Conservation (phyloP, 2,797 vertebrate species). For the Petrocephalus schoutedeni region DNA sequence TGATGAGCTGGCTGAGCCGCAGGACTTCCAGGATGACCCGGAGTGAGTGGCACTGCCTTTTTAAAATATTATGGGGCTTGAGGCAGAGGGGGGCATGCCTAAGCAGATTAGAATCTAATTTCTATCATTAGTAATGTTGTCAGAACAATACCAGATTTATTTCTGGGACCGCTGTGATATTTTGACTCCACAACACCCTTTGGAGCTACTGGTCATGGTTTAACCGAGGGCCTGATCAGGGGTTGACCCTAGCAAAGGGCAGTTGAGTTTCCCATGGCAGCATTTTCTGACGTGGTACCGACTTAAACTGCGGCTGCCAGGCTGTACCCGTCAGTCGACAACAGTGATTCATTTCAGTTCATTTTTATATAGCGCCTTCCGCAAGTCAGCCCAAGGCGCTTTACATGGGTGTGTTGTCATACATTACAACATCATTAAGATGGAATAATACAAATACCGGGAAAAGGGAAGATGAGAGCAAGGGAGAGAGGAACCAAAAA, state of each 20-base stretch:
- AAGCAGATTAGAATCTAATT: too few species aligned
- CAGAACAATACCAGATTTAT: not conserved
- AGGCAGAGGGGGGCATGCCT: not conserved
- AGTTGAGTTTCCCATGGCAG: not conserved
- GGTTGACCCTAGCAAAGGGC: not conserved
- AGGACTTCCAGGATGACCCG: conserved; percentile 96
- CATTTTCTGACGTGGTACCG: not conserved
- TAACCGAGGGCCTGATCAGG: not conserved
- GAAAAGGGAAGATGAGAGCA: not conserved
- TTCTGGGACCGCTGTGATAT: not conserved
- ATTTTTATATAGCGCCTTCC: not conserved
- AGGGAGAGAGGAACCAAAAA: not conserved
- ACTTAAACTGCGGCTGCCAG: not conserved
- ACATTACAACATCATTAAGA: not conserved
- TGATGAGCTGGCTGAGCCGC: conserved; percentile 92
- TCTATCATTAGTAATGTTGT: not conserved
- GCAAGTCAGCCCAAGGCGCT: not conserved
- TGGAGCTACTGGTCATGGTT: not conserved
- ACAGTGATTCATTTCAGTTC: not conserved
- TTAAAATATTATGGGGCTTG: not conserved
- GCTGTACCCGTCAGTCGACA: not conserved
- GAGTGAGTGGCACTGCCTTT: conserved; percentile 68
- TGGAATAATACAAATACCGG: not conserved
- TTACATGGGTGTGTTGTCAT: not conserved
- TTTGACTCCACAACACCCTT: not conserved